Evolutionary conservation across 2,888 invertebrate genomes (phyloP), one percentile per base, ranked within the genome.

Genomic region (Lasioglossum leucozonium): DNA sequence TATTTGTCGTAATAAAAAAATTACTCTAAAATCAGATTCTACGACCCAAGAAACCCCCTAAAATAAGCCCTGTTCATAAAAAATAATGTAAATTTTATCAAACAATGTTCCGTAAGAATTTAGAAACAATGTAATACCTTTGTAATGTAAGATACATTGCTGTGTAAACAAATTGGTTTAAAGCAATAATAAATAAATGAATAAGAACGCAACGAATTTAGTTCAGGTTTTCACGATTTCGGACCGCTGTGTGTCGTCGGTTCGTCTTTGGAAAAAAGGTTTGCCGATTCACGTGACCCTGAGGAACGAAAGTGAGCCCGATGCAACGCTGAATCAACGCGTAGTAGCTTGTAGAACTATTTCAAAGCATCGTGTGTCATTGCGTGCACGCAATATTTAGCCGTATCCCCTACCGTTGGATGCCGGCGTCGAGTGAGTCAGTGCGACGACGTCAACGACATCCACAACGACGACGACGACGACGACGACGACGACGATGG

Each of bases 371-470:
- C 90, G 91, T 92, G 91, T 92, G 92, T 92, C 92, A 93, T 92
- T 93, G 93, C 93, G 92, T 89, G 93, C 93, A 93, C 93, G 94
- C 93, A 94, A 94, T 94, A 93, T 93, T 94, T 93, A 94, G 93
- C 90, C 83, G 69, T 83, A 74, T 84, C 85, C 84, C 81, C 74
- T 86, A 65, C 78, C 72, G 85, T 84, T 79, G 88, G 84, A 87
- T 84, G 90, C 86, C 90, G 92, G 90, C 91, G 91, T 89, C 92
- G 92, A 91, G 88, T 93, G 93, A 93, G 91, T 93, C 93, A 93
- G 93, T 92, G 89, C 90, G 88, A 90, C 92, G 91, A 88, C 91
- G 83, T 79, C 82, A 84, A 82, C 89, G 82, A 77, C 89, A 80
- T 79, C 86, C 74, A 87, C 89, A 80, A 82, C 88, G 75, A 85